phyloP scores from a whole-genome alignment of 2,888 invertebrate genomes.

The Drosophila lacicola region DNA sequence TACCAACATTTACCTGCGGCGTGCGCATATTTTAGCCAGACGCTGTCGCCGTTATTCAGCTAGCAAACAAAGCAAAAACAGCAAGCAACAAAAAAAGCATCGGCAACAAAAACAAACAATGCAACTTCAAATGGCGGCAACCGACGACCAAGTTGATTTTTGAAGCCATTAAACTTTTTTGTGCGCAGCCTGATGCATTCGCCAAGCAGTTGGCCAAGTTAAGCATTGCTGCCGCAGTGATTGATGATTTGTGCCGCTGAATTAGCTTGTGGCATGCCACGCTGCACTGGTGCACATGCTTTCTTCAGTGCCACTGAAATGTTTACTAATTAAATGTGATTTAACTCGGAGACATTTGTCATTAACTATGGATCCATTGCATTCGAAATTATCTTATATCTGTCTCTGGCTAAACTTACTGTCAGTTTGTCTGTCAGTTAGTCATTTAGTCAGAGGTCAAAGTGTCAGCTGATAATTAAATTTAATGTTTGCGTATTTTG shows the following conservation, averaged over 20 bases:
- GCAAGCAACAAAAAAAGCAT: conserved; percentile 1
- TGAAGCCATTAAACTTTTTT: conserved; percentile 73
- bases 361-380: conserved; percentile 42
- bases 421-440: conserved; percentile 25
- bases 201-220: conserved; percentile 39
- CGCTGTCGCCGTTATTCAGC: conserved; percentile 40
- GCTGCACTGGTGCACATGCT: conserved; percentile 6
- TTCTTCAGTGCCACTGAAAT: conserved; percentile 23
- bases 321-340: conserved; percentile 66
- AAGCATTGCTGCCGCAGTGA: conserved; percentile 54
- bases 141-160: conserved; percentile 62
- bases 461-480: conserved; percentile 59
- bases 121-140: conserved; percentile 24
- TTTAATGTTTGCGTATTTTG: conserved; percentile 45
- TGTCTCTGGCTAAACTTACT: conserved; percentile 8
- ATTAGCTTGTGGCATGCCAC: conserved; percentile 63
- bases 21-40: conserved; percentile 66
- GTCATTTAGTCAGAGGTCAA: conserved; percentile 33
- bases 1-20: conserved; percentile 71
- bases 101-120: conserved; percentile 4
- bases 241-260: conserved; percentile 61
- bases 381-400: conserved; percentile 32
- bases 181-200: conserved; percentile 46
- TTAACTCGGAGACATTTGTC: conserved; percentile 47
- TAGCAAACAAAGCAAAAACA: conserved; percentile 11